These are phyloP conservation scores for Latheticus oryzae DNA, from an alignment of 2,888 invertebrate genomes.

Conservation along the genomic window DNA sequence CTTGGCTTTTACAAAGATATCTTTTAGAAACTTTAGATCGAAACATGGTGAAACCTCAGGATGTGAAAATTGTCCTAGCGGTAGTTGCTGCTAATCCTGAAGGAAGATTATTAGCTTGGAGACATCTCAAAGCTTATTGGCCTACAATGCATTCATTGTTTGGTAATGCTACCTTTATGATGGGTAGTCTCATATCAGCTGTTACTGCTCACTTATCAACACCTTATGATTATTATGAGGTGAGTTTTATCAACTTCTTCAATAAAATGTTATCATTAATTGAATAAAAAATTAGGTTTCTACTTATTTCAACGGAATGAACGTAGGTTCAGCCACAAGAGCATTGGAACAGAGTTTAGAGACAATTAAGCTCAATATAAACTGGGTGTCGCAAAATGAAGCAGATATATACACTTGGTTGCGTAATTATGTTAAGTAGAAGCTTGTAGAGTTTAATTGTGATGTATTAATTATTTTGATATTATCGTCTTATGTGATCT, in stretches of 20 bases:
- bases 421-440: conserved; percentile 58
- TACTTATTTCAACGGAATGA: conserved; percentile 65
- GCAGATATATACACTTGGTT: conserved; percentile 67
- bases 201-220: conserved; percentile 77
- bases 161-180: conserved; percentile 73
- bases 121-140: conserved; percentile 80
- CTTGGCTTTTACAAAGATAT: conserved; percentile 85
- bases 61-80: conserved; percentile 77
- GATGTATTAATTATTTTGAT: conserved; percentile 44
- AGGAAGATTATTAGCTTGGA: conserved; percentile 78
- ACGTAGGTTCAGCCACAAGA: conserved; percentile 64
- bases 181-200: conserved; percentile 73
- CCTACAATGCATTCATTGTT: conserved; percentile 72
- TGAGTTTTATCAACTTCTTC: conserved; percentile 60
- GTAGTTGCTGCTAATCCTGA: conserved; percentile 80
- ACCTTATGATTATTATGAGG: conserved; percentile 80
- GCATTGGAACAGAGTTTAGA: conserved; percentile 82
- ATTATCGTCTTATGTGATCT: conserved; percentile 46
- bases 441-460: conserved; percentile 43
- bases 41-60: conserved; percentile 75
- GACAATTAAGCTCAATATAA: conserved; percentile 82
- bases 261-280: conserved; percentile 29
- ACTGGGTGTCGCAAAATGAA: conserved; percentile 78
- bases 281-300: conserved; percentile 63
- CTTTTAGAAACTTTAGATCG: conserved; percentile 79